Conservation (phyloP, 2,888 invertebrate genomes). For the Pediacus dermestoides region DNA sequence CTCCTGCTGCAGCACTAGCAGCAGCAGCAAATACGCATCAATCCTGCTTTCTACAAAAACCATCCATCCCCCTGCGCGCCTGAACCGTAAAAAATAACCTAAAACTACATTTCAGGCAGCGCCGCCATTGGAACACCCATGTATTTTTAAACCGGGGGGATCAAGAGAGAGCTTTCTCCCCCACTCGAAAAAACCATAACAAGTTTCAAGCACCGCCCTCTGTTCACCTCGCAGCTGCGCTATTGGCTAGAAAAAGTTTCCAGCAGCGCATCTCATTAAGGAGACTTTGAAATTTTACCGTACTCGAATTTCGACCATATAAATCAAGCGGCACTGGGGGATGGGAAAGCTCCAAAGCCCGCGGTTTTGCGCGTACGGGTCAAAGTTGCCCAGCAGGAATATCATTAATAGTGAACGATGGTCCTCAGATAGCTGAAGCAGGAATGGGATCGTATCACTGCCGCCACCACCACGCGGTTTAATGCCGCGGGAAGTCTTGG, state of each 20-base stretch:
- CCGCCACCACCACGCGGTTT: no score
- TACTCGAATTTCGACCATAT: slow-evolving; percentile 46
- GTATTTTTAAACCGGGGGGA: slow-evolving; percentile 48
- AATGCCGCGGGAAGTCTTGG: slow-evolving; percentile 38
- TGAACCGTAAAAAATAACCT: slow-evolving; percentile 39
- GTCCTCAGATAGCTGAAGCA: slow-evolving; percentile 26
- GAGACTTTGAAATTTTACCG: slow-evolving; percentile 49
- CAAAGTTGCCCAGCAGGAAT: slow-evolving; percentile 33
- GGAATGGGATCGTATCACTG: slow-evolving; percentile 9
- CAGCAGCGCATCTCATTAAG: slow-evolving; percentile 50
- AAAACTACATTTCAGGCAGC: slow-evolving; percentile 49
- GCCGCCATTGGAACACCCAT: slow-evolving; percentile 49
- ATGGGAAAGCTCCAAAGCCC: slow-evolving; percentile 23
- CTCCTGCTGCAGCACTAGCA: no score
- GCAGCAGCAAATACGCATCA: slow-evolving; percentile 32
- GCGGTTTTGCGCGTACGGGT: slow-evolving; percentile 33
- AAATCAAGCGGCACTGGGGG: slow-evolving; percentile 41
- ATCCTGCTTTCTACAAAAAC: slow-evolving; percentile 46
- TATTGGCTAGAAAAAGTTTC: slow-evolving; percentile 50
- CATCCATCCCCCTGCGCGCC: no score
- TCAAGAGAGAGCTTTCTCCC: slow-evolving; percentile 43
- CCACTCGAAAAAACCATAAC: slow-evolving; percentile 43
- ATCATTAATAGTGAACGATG: slow-evolving; percentile 45
- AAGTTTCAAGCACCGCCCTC: slow-evolving; percentile 40
- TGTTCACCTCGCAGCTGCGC: slow-evolving; percentile 32